Evolutionary conservation across 2,113 vertebrate genomes (phyloP), one percentile per base, ranked within the genome.

Genomic region (Perccottus glenii): DNA sequence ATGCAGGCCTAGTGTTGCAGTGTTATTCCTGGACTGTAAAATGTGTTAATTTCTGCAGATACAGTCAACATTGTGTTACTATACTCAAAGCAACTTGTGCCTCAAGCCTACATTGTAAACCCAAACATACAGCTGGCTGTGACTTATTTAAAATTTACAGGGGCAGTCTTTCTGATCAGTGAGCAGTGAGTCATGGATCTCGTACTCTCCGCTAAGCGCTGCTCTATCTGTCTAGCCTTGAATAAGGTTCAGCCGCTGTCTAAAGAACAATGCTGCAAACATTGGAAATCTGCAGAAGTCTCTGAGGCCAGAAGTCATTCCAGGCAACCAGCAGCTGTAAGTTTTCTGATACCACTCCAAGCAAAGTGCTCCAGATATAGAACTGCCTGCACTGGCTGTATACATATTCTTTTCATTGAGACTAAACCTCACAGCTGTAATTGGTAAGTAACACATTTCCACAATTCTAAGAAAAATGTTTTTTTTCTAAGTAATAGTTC

Each of bases 181-280:
- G 19, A 38, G 67, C 70, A 57, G 46, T 64, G 19, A 64, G 55
- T 59, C 36, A 0, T 11, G 42, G 19, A 1, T 27, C 19, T 27
- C 19, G 19, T 27, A 27, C 51, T 48, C 12, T 42, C 11, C 50
- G 42, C 81, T 61, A 67, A 32, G 76, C 58, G 35, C 75, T 14
- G 1, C 38, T 49, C 74, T 38, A 63, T 82, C 74, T 73, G 52
- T 3, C 59, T 3, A 36, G 64, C 65, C 52, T 47, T 7, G 60
- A 55, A 69, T 38, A 32, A 59, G 59, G 73, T 65, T 73, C 50
- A 65, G 44, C 60, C 14, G 32, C 64, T 36, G 60, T 64, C 69
- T 73, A 61, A 53, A n/a, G 65, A 79, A 70, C 40, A 73, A 35
- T 35, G 16, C 14, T 9, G 52, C 51, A 55, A 3, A 66, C 16